A percentile compares a stretch with the other conserved stretches of the same genome.
Conservation (phyloP, 2,113 vertebrate species). For the Rhabdomys dilectus region DNA sequence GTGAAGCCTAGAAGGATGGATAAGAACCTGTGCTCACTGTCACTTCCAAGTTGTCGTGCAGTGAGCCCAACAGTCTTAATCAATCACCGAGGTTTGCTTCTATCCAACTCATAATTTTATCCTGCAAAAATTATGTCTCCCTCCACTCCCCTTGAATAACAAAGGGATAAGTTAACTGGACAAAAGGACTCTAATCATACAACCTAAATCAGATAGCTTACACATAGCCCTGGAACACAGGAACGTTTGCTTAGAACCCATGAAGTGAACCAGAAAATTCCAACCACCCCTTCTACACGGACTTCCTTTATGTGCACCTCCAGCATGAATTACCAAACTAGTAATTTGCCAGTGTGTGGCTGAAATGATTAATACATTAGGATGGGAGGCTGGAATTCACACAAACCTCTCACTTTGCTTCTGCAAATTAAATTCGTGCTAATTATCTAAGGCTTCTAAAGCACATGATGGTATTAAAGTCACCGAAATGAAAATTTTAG, state of each 20-base stretch:
- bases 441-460: slow-evolving; percentile 67
- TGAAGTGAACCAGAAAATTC: slow-evolving; percentile 61
- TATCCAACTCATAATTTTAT: slow-evolving; percentile 49
- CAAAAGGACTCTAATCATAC: neutral
- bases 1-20: neutral
- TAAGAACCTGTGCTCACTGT: neutral
- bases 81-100: slow-evolving; percentile 38
- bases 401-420: neutral
- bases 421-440: slow-evolving; percentile 15
- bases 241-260: slow-evolving; percentile 48
- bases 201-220: slow-evolving; percentile 18
- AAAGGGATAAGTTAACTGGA: slow-evolving; percentile 51
- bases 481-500: slow-evolving; percentile 27
- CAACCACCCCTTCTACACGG: neutral
- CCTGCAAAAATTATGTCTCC: slow-evolving; percentile 42
- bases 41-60: neutral
- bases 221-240: slow-evolving; percentile 62
- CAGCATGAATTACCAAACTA: slow-evolving; percentile 20
- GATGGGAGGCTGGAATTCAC: slow-evolving; percentile 30
- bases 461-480: slow-evolving; percentile 36
- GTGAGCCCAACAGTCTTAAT: neutral
- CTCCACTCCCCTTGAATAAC: slow-evolving; percentile 12
- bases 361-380: slow-evolving; percentile 63
- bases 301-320: neutral
- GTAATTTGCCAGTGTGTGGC: slow-evolving; percentile 52